Base-by-base conservation (phyloP, 92 coral and sea anemone genomes). In the Epizoanthus rinbou region DNA sequence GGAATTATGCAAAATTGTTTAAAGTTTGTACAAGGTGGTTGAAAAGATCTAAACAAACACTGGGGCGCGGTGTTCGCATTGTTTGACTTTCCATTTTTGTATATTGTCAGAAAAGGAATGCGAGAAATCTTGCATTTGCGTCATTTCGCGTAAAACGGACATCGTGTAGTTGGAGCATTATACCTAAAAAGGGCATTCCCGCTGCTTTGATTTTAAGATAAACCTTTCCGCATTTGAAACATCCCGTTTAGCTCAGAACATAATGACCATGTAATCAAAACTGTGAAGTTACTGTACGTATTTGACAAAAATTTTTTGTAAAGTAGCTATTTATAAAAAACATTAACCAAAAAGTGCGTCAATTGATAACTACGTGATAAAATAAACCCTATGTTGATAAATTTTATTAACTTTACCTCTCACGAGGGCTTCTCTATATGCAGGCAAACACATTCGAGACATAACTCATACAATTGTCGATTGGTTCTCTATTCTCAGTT, bases 1-100 rank as follows among this genome's bases (percentile, higher is more conserved):
- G 82, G 71, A 78, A 60, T 78, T 78, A 78, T 78, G 82, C 82
- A 78, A 78, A 76, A 37, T 37, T 76, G 82, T 76, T 76, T 76
- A 64, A 76, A 65, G 43, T 78, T 67, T 78, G 43, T 78, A 78
- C 82, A 41, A 78, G 82, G 82, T 57, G 45, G 70, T 78, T 78
- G 82, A 78, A 78, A 62, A 78, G 82, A 78, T 37, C 22, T 78
- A 69, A 37, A 19, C 59, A 78, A 78, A 78, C 82, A 78, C 24
- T 33, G 16, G 37, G 82, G 82, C 37, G 57, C 41, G 70, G 37
- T 60, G 13, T 78, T 78, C 37, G 10, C 58, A 4, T 62, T 78
- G 82, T 78, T 78, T 60, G 70, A 15, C 19, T 78, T 78, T 41
- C 70, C 69, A 39, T 39, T 78, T 78, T 63, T 59, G 82, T 63